phyloP scores from a whole-genome alignment of 2,888 invertebrate species.

The Coecobrya sp. region DNA sequence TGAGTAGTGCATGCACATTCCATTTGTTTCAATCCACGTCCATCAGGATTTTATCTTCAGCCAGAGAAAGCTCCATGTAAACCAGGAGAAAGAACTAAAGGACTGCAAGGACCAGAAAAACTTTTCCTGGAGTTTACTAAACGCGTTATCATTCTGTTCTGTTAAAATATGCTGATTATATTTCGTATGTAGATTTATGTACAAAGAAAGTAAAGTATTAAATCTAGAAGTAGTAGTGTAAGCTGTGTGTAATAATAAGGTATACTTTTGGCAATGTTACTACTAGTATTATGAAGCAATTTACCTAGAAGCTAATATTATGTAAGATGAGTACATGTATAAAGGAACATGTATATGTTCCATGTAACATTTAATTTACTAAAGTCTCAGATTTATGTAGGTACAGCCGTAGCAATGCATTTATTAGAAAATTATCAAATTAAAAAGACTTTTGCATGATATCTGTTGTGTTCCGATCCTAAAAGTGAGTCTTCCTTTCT shows the following conservation, averaged over 20 bases:
- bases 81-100: too few relatives aligned
- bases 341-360: too few relatives aligned
- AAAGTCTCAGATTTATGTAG: not conserved
- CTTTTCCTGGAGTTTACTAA: conserved; percentile 4
- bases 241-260: not conserved
- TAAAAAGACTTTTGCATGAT: not conserved
- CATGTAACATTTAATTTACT: not conserved
- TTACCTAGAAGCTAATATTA: too few relatives aligned
- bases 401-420: not conserved
- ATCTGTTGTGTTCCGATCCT: not conserved
- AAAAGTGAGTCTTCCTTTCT: not conserved
- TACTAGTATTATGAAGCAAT: not conserved
- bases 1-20: not conserved
- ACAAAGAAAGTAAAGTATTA: conserved; percentile 4
- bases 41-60: conserved; percentile 36
- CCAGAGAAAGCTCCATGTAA: conserved; percentile 5
- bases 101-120: not conserved
- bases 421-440: conserved; percentile 3
- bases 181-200: conserved; percentile 22
- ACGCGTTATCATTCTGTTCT: not conserved
- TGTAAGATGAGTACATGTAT: not conserved
- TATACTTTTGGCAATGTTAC: not conserved
- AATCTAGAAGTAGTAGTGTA: not conserved
- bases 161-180: conserved; percentile 32
- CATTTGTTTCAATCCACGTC: conserved; percentile 59